Evolutionary conservation across 2,888 invertebrate species (phyloP).

Genomic region (Rugalucina vietnamica): DNA sequence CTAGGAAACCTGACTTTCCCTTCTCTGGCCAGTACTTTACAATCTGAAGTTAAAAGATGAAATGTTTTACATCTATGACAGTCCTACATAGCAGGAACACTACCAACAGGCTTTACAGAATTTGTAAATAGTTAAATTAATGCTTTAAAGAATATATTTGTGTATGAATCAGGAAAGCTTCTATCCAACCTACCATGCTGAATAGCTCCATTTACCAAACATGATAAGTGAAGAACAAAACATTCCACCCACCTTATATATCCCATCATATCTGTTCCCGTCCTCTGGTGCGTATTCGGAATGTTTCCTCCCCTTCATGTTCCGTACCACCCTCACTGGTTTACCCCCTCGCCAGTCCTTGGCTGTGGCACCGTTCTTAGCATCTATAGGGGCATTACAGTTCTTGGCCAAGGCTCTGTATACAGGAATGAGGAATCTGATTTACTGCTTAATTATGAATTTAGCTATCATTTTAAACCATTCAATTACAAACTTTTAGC

Average conservation of each 20-base stretch:
- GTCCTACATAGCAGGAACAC: no score
- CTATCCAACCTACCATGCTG: no score
- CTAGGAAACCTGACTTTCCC: constrained; percentile 90
- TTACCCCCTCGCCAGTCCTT: constrained; percentile 90
- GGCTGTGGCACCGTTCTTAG: constrained; percentile 88
- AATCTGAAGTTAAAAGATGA: constrained; percentile 84
- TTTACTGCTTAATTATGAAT: neutral
- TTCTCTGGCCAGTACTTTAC: constrained; percentile 92
- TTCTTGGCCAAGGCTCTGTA: constrained; percentile 90
- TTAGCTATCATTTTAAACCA: no score
- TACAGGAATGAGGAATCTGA: neutral
- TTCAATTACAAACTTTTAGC: no score
- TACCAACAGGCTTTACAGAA: no score
- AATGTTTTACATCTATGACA: no score
- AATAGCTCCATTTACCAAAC: no score
- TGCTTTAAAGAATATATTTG: no score
- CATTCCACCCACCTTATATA: constrained; percentile 90
- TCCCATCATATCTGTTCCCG: constrained; percentile 91
- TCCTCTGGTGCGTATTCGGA: constrained; percentile 92
- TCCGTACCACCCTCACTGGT: constrained; percentile 92
- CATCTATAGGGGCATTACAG: constrained; percentile 89
- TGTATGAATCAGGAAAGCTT: no score
- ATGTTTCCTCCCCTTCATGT: constrained; percentile 90
- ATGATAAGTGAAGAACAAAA: no score
- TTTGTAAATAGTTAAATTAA: no score